Percentiles rank a stretch among this genome's conserved stretches.
These are phyloP conservation scores for Drosophila aff. DNA, from an alignment of 1,140 invertebrate species.

Conservation along the genomic window DNA sequence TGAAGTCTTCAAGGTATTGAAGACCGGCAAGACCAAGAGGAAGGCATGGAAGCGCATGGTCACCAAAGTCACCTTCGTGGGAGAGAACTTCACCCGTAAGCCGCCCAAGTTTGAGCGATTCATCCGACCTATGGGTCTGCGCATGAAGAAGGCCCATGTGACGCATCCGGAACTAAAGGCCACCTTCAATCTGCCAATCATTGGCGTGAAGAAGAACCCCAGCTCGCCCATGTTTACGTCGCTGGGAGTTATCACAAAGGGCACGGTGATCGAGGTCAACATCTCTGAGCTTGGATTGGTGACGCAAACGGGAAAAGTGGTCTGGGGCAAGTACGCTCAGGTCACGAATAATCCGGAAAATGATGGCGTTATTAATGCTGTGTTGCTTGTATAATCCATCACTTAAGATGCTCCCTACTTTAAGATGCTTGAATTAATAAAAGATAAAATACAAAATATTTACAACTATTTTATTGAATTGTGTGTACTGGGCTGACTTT, in stretches of 20 bases:
- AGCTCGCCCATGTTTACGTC: conserved; percentile 98
- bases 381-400: conserved; percentile 93
- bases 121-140: conserved; percentile 98
- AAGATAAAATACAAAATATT: conserved; percentile 26
- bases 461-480: not conserved
- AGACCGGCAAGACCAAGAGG: conserved; percentile 96
- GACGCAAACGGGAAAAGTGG: conserved; percentile 99
- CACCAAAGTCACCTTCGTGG: conserved; percentile 99
- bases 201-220: conserved; percentile 99
- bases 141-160: conserved; percentile 98
- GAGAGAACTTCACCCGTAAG: conserved; percentile 99
- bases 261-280: conserved; percentile 98
- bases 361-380: conserved; percentile 99
- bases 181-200: conserved; percentile 99
- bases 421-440: conserved; percentile 40
- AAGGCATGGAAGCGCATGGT: conserved; percentile 99
- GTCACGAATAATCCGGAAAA: conserved; percentile 99
- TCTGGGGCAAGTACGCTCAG: conserved; percentile 99
- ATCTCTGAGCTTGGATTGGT: conserved; percentile 99
- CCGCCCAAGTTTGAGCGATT: conserved; percentile 99
- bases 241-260: conserved; percentile 99
- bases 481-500: not conserved
- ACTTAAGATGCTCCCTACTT: conserved; percentile 26
- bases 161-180: conserved; percentile 99
- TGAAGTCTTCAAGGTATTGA: conserved; percentile 98